Conservation (phyloP, 2,113 vertebrate genomes). For the Menura novaehollandiae region DNA sequence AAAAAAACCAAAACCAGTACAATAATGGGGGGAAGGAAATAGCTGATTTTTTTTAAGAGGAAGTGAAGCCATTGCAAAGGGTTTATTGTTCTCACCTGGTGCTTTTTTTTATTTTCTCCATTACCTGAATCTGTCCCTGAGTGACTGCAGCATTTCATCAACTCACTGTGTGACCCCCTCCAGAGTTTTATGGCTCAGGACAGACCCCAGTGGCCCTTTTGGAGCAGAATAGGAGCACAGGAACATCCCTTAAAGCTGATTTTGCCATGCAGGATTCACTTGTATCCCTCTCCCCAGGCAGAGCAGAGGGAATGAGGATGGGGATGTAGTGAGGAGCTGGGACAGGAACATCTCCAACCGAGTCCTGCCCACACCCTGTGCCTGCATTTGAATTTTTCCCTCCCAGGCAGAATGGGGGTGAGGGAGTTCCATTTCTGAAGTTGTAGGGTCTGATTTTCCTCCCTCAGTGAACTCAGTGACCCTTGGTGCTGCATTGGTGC, state of each 20-base stretch:
- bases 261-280: neutral
- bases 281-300: neutral
- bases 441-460: neutral
- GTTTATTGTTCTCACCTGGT: neutral
- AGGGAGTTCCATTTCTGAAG: neutral
- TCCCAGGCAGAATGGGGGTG: fast-evolving
- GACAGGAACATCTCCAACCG: neutral
- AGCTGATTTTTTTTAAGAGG: neutral
- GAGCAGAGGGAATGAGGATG: neutral
- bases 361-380: neutral
- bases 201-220: neutral
- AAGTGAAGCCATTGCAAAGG: neutral
- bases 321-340: neutral
- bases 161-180: neutral
- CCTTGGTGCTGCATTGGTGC: fast-evolving
- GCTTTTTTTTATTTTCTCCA: neutral
- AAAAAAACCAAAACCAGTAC: neutral
- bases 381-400: neutral
- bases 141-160: neutral
- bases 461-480: fast-evolving
- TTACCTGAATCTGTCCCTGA: neutral
- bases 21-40: neutral
- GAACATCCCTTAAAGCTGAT: neutral
- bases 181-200: neutral
- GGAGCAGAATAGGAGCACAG: neutral